phyloP scores from a whole-genome alignment of 2,797 vertebrate genomes.

The Columba guinea region DNA sequence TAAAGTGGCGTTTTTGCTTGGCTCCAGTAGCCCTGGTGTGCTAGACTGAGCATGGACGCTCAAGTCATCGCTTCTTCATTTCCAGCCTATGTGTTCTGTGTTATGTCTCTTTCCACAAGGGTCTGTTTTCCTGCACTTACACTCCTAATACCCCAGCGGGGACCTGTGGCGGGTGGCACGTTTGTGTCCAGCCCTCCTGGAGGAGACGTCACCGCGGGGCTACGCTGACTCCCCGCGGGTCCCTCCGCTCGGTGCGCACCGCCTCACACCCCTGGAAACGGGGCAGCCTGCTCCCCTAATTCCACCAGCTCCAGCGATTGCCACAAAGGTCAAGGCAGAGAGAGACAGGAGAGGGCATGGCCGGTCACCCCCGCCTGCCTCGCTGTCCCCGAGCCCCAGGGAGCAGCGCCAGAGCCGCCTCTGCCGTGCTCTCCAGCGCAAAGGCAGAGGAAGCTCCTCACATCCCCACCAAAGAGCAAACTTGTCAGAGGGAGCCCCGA shows the following conservation, averaged over 20 bases:
- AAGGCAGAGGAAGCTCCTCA: not conserved
- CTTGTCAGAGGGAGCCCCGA: constrained; percentile 32
- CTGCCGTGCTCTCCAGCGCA: not conserved
- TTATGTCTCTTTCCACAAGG: not conserved
- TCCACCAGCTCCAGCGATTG: not conserved
- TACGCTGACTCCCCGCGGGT: not conserved
- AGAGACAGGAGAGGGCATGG: not conserved
- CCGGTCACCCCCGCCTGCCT: not conserved
- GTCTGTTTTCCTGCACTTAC: not conserved
- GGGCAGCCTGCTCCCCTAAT: not conserved
- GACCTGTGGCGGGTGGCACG: not conserved
- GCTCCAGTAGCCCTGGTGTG: not conserved
- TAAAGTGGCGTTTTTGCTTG: not conserved
- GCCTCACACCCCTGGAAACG: not conserved
- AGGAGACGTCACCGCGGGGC: fast-evolving
- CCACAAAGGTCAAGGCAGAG: not conserved
- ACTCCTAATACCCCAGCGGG: not conserved
- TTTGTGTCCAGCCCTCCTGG: not conserved
- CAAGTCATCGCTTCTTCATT: not conserved
- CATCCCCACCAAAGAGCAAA: not conserved
- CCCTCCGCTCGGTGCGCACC: not conserved
- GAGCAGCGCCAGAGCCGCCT: not conserved
- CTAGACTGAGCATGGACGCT: not conserved
- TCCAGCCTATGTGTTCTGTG: fast-evolving
- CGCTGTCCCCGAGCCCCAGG: not conserved